Evolutionary conservation across 23 tunicate genomes (phyloP).

Genomic region (Botrylloides violaceus): DNA sequence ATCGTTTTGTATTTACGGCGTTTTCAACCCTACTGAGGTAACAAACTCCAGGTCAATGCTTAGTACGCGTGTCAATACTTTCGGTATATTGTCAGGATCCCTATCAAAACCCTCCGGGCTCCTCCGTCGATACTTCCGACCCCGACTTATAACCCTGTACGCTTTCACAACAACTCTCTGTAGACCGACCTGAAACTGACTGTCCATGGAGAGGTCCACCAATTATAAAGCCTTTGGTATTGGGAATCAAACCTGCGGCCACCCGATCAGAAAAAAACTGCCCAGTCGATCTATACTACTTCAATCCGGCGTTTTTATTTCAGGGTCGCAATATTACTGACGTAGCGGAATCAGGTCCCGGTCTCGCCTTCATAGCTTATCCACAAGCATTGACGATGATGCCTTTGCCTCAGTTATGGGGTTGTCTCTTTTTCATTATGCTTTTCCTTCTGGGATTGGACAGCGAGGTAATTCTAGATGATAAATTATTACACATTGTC

Average conservation of each 20-base stretch:
- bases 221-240: neutral
- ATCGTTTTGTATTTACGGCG: too few relatives aligned
- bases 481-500: too few relatives aligned
- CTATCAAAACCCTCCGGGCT: too few relatives aligned
- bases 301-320: too few relatives aligned
- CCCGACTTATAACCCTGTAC: too few relatives aligned
- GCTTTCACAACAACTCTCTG: too few relatives aligned
- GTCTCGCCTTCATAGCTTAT: conserved; percentile 90
- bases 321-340: conserved; percentile 45
- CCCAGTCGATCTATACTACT: neutral
- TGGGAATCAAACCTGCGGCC: neutral
- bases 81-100: too few relatives aligned
- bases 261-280: neutral
- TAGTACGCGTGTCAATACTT: too few relatives aligned
- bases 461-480: conserved; percentile 81
- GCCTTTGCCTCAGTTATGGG: conserved; percentile 94
- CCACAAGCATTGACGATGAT: conserved; percentile 83
- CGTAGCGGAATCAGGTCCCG: conserved; percentile 92
- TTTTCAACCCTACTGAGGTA: too few relatives aligned
- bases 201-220: neutral
- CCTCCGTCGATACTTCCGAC: too few relatives aligned
- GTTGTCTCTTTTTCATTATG: conserved; percentile 87
- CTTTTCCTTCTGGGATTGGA: conserved; percentile 82
- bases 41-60: too few relatives aligned
- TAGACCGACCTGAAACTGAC: too few relatives aligned